phyloP scores from a whole-genome alignment of 2,797 vertebrate species.

The Typhlichthys subterraneus region DNA sequence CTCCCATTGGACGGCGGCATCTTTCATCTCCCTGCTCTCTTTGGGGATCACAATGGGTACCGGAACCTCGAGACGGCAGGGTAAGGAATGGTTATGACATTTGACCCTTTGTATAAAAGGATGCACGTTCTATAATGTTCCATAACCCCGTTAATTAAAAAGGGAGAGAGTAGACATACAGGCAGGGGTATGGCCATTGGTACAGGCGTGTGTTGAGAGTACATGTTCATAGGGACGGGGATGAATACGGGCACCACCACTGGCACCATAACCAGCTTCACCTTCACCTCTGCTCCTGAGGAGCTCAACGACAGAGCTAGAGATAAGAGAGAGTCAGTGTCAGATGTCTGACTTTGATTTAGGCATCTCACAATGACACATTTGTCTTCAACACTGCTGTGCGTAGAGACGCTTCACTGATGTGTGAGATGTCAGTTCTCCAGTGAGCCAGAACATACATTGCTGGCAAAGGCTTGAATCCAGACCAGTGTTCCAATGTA shows the following conservation, averaged over 20 bases:
- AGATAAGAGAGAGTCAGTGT: not conserved
- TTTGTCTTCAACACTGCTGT: no score
- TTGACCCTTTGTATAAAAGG: not conserved
- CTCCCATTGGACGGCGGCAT: conserved; percentile 79
- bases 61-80: conserved; percentile 78
- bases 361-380: not conserved
- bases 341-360: no score
- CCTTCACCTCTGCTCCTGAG: conserved; percentile 67
- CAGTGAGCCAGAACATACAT: no score
- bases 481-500: no score
- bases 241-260: conserved; percentile 90
- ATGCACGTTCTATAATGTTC: no score
- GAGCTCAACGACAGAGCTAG: conserved; percentile 17
- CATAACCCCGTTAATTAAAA: no score
- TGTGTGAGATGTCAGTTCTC: no score
- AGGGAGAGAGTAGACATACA: conserved; percentile 65
- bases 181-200: conserved; percentile 87
- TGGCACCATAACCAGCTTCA: conserved; percentile 82
- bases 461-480: no score
- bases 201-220: conserved; percentile 89
- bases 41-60: conserved; percentile 86
- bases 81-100: not conserved
- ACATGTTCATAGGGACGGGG: conserved; percentile 94
- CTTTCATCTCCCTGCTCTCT: conserved; percentile 80
- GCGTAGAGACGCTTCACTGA: no score